Evolutionary conservation across 2,888 invertebrate species (phyloP), one percentile per base, ranked within the genome.

Genomic region (Eupsilia transversa): DNA sequence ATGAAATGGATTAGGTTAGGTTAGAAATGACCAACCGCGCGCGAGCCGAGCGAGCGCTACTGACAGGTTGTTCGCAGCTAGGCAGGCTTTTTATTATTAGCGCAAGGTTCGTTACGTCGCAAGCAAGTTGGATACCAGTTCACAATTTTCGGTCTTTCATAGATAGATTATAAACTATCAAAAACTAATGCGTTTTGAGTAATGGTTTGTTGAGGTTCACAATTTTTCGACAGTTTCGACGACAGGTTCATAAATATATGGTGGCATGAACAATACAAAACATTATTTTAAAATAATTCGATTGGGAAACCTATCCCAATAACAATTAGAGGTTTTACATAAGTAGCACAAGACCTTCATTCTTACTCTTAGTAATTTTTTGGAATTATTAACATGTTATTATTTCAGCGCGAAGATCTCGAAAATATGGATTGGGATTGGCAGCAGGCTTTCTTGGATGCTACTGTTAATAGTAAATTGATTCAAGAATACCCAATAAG

Each of bases 401-500:
- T 73, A 23, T 94, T 95, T 75, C 85, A 96, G 96, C 52, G 80
- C 1, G 82, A 91, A 56, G 92, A 94, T 64, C 77, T 93, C n/a
- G 71, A 88, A 72, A 46, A 72, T 33, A 89, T 96, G 82, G 90
- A 90, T 46, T 97, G 96, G 96, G 93, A 95, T n/a, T 91, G 93
- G 68, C 98, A 98, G 91, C 94, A 97, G 83, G 83, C 87, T 63
- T 94, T 98, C 68, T 87, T 98, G 20, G 92, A 97, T 27, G 91
- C 92, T 63, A 98, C 98, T 20, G 93, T 98, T 17, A 93, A 97
- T 59, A 96, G 95, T 83, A 83, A 94, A 12, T 86, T 97, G 54
- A 92, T 97, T 76, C 91, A 96, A 87, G 94, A 96, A 78, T 97
- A 97, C 92, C 98, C 98, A 2, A 87, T 98, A 9, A 97, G 97